Evolutionary conservation across 2,113 vertebrate species (phyloP).

Genomic region (Spheniscus mendiculus): DNA sequence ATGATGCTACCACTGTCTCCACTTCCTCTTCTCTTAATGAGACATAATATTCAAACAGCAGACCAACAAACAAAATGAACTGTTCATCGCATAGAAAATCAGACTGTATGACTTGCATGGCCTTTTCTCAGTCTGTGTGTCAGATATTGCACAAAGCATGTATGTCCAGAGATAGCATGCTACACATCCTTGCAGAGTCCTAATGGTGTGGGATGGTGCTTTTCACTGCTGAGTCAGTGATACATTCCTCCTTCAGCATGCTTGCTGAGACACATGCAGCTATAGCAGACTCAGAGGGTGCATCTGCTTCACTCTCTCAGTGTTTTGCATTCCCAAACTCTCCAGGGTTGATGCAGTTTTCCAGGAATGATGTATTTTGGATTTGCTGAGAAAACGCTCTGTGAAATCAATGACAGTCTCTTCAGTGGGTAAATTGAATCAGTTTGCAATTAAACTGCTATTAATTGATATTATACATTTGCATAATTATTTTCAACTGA

Average conservation of each 20-base stretch:
- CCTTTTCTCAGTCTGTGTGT: neutral
- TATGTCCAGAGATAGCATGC: neutral
- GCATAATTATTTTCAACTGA: neutral
- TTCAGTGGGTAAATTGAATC: neutral
- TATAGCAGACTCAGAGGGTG: neutral
- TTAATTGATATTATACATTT: neutral
- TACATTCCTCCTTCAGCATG: neutral
- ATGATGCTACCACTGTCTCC: neutral
- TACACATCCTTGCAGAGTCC: neutral
- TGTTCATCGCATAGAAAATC: neutral
- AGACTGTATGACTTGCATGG: neutral
- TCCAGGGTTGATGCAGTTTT: neutral
- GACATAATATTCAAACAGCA: neutral
- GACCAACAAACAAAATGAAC: neutral
- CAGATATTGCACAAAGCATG: neutral
- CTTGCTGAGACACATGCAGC: neutral
- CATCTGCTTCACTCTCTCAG: neutral
- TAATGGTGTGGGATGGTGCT: neutral
- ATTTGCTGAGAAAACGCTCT: neutral
- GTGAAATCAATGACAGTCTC: neutral
- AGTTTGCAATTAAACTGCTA: neutral
- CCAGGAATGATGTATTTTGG: accelerated
- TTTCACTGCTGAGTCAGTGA: neutral
- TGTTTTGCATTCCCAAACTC: neutral
- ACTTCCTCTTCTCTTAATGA: neutral